These are phyloP conservation scores for Xestia sexstrigata DNA, from an alignment of 2,888 invertebrate genomes.

Conservation along the genomic window DNA sequence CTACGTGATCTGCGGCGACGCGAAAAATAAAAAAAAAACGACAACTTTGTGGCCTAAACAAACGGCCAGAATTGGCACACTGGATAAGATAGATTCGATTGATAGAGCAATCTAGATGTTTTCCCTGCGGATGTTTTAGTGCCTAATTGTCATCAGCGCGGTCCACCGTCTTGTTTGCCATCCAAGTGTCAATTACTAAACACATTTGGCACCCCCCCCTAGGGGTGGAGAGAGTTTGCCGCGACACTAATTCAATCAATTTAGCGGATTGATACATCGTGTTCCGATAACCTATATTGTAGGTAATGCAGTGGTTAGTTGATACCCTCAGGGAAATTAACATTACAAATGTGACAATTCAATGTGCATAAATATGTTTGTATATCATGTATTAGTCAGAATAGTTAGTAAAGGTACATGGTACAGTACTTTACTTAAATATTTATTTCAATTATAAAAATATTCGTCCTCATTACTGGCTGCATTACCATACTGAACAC, in stretches of 20 bases:
- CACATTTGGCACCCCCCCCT: constrained; percentile 54
- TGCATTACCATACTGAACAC: constrained; percentile 23
- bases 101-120: constrained; percentile 7
- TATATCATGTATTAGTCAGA: neutral
- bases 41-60: neutral
- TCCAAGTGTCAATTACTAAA: constrained; percentile 61
- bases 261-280: constrained; percentile 62
- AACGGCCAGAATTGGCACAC: neutral
- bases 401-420: neutral
- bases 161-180: constrained; percentile 50
- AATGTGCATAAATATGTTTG: constrained; percentile 17
- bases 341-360: constrained; percentile 39
- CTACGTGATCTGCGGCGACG: rapidly evolving
- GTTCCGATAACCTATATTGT: constrained; percentile 46
- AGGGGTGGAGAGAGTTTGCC: constrained; percentile 44
- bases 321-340: constrained; percentile 63
- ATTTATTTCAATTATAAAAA: neutral
- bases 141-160: constrained; percentile 25
- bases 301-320: constrained; percentile 51
- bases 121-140: constrained; percentile 18
- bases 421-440: neutral
- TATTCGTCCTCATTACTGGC: neutral
- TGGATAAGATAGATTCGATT: neutral
- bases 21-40: neutral
- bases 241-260: constrained; percentile 65